Evolutionary conservation across 2,888 invertebrate genomes (phyloP).

Genomic region (Drosophila demipolita): DNA sequence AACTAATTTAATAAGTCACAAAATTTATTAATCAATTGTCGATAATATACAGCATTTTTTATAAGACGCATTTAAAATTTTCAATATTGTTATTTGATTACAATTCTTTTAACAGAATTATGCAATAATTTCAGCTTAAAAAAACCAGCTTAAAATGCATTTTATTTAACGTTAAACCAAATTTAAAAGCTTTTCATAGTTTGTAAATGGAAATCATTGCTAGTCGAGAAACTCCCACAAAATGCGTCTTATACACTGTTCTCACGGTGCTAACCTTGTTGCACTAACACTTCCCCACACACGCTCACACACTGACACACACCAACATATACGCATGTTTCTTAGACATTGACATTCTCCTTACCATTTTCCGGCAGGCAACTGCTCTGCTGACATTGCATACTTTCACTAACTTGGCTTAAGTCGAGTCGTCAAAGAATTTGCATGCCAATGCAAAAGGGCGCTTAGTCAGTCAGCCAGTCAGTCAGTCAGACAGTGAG

Average conservation of each 20-base stretch:
- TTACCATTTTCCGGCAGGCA: slow-evolving; percentile 1
- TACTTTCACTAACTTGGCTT: slow-evolving; percentile 62
- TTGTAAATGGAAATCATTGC: not conserved
- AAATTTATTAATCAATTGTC: not conserved
- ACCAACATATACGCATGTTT: slow-evolving; percentile 18
- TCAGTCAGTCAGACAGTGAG: slow-evolving; percentile 45
- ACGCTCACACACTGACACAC: slow-evolving; percentile 11
- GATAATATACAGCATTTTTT: not conserved
- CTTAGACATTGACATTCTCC: slow-evolving; percentile 45
- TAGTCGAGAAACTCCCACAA: not conserved
- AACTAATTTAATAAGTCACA: not conserved
- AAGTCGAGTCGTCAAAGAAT: slow-evolving; percentile 60
- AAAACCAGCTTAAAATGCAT: no score
- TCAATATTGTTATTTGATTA: not conserved
- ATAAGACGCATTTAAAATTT: not conserved
- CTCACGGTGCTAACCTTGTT: slow-evolving; percentile 14
- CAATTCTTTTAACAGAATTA: not conserved
- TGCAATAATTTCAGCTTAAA: no score
- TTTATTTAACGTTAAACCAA: not conserved
- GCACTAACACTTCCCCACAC: slow-evolving; percentile 10
- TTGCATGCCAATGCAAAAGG: slow-evolving; percentile 68
- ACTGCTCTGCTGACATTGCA: slow-evolving; percentile 57
- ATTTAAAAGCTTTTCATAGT: not conserved
- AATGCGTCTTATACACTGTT: slow-evolving; percentile 36
- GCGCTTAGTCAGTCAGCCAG: slow-evolving; percentile 50